phyloP scores from a whole-genome alignment of 2,888 invertebrate species.

The Biston betularia region DNA sequence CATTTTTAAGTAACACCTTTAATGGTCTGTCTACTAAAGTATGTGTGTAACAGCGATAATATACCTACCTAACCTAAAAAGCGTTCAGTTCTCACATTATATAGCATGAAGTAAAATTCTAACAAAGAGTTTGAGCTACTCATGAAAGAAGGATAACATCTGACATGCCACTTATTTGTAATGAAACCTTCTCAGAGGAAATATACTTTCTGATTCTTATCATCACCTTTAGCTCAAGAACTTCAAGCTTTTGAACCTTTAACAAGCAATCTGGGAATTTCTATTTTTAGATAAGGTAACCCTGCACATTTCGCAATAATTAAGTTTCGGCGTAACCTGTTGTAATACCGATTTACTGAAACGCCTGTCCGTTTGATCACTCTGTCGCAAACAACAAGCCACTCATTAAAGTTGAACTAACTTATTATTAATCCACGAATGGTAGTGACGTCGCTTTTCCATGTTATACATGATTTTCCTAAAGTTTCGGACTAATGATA shows the following conservation, averaged over 20 bases:
- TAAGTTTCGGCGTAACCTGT: slow-evolving; percentile 70
- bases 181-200: no score
- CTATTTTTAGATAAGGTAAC: slow-evolving; percentile 9
- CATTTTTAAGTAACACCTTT: no score
- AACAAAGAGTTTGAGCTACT: no score
- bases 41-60: no score
- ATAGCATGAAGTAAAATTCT: no score
- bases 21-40: no score
- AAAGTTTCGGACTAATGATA: slow-evolving; percentile 3
- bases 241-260: background rate
- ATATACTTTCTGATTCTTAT: no score
- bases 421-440: slow-evolving; percentile 41
- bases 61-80: no score
- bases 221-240: no score
- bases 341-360: slow-evolving; percentile 81
- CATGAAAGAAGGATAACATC: background rate
- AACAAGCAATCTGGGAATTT: slow-evolving; percentile 1
- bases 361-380: slow-evolving; percentile 82
- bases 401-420: slow-evolving; percentile 71
- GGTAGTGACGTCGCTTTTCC: slow-evolving; percentile 15
- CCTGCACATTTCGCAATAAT: slow-evolving; percentile 60
- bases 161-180: no score
- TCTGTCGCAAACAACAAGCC: slow-evolving; percentile 81
- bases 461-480: slow-evolving; percentile 18
- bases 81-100: no score